These are phyloP conservation scores for Lophotis ruficrista DNA, from an alignment of 2,113 vertebrate species.

Conservation along the genomic window DNA sequence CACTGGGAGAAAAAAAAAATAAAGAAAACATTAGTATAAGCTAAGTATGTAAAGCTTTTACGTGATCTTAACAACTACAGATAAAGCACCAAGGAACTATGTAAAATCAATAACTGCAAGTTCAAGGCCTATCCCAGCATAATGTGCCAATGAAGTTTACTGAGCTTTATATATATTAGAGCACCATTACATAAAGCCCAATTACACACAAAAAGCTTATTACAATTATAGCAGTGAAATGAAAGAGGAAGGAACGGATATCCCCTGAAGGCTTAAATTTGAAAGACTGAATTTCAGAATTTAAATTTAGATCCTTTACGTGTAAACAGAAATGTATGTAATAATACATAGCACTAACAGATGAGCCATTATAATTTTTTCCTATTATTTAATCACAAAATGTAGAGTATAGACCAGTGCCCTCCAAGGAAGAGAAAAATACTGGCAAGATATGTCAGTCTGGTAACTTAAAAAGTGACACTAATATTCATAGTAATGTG, in stretches of 20 bases:
- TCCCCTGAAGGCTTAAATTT: background rate
- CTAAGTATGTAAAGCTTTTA: background rate
- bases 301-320: background rate
- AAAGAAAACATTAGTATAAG: background rate
- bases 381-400: background rate
- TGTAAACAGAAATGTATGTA: background rate
- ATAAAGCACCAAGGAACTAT: background rate
- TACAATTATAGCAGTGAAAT: background rate
- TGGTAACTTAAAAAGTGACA: background rate
- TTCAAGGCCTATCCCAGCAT: background rate
- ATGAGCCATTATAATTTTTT: background rate
- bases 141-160: background rate
- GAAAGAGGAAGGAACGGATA: background rate
- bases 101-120: background rate
- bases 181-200: background rate
- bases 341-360: background rate
- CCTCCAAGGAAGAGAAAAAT: background rate
- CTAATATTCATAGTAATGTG: background rate
- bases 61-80: background rate
- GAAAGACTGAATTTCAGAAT: background rate
- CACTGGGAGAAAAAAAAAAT: fast-evolving
- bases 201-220: background rate
- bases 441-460: background rate
- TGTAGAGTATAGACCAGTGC: background rate
- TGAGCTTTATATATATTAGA: background rate